A percentile compares a stretch with the other conserved stretches of the same genome.
phyloP scores from a whole-genome alignment of 2,888 invertebrate species.

The Pyrrhosoma nymphula region DNA sequence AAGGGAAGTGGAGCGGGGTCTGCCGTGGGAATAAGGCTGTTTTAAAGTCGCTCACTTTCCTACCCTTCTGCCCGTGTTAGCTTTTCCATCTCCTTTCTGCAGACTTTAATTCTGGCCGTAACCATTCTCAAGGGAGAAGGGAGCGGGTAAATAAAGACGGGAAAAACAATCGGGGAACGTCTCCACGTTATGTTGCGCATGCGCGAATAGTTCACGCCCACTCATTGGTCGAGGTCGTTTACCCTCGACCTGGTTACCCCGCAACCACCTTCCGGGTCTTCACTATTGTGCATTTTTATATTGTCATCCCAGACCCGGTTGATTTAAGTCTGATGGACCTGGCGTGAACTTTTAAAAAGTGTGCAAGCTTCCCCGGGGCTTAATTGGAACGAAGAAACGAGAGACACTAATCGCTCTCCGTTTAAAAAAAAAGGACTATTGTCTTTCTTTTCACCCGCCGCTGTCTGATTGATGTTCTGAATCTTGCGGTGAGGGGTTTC shows the following conservation, averaged over 20 bases:
- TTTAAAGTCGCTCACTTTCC: neutral
- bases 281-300: conserved; percentile 34
- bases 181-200: conserved; percentile 45
- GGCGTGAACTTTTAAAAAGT: neutral
- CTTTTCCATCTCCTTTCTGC: conserved; percentile 30
- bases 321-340: neutral
- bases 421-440: neutral
- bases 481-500: neutral
- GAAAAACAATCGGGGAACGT: conserved; percentile 27
- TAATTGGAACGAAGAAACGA: neutral
- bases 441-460: neutral
- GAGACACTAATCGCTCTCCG: neutral
- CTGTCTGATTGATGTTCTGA: neutral
- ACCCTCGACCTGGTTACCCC: conserved; percentile 50
- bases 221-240: conserved; percentile 49
- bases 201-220: conserved; percentile 60
- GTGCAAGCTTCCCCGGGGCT: neutral
- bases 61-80: neutral
- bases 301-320: neutral
- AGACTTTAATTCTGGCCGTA: neutral
- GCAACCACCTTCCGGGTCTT: conserved; percentile 30
- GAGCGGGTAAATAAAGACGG: neutral
- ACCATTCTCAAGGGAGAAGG: neutral
- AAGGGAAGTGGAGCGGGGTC: conserved; percentile 15
- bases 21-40: conserved; percentile 26